Base-by-base conservation (phyloP, 2,797 vertebrate genomes). In the Prunella strophiata region DNA sequence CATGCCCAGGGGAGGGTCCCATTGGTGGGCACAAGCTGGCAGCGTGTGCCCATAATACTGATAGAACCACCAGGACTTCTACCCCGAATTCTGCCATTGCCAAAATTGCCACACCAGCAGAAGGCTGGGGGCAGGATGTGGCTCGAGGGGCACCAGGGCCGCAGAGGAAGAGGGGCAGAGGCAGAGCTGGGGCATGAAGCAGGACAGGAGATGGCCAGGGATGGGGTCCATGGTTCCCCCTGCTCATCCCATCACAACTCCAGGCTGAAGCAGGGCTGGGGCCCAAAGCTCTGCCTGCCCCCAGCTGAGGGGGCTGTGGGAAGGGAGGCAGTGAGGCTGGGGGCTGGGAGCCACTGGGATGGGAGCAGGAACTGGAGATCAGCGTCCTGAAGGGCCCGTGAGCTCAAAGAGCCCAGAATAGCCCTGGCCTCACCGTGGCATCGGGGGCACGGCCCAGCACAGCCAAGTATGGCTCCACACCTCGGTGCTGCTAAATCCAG, bases 331-430 rank as follows among this genome's bases (percentile, higher is more conserved):
- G 57, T 0, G 2, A 71, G 42, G 45, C 40, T 0, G 0, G 11
- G 47, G 61, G 30, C 79, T 21, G 48, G 57, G 76, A 83, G 65
- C 23, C 4, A 3, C 57, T 29, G 1, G 34, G 84, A 26, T 2
- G 3, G 26, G 42, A 70, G 57, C 10, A 7, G 85, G 72, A 75
- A 27, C 12, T 1, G 63, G 58, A 73, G 48, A 29, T 65, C 81
- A 43, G 78, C 1, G 4, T 89, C 91, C 89, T 8, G 2, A 85
- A 66, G 75, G 85, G 42, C 76, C 72, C 2, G 2, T 96, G 96
- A 96, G 82, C 93, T 95, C 95, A 93, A 79, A 91, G 65, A 76
- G 54, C 87, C 51, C 7, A 73, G 95, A 94, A 96, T 95, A 96
- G 93, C 42, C 74, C 76, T 22, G 87, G 71, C 73, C 81, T 94